Percentiles rank a stretch among this genome's conserved stretches.
phyloP scores from a whole-genome alignment of 2,797 vertebrate genomes.

The Botia kubotai region DNA sequence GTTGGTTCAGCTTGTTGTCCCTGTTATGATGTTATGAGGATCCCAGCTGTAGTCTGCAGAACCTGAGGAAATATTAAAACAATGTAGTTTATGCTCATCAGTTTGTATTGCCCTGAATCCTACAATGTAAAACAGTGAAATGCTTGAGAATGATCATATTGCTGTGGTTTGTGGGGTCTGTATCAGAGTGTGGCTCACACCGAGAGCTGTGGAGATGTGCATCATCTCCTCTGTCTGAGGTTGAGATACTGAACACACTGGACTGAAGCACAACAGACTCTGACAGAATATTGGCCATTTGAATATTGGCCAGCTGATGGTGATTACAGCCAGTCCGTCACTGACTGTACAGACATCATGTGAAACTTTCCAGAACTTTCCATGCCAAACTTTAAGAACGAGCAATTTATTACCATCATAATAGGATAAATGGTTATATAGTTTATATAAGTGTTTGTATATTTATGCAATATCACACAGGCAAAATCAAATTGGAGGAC shows the following conservation, averaged over 20 bases:
- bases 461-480: no score
- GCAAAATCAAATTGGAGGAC: no score
- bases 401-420: no score
- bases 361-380: not conserved
- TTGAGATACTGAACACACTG: slow-evolving; percentile 58
- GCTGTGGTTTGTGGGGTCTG: not conserved
- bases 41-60: slow-evolving; percentile 72
- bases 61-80: slow-evolving; percentile 57
- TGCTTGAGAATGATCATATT: no score
- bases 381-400: no score
- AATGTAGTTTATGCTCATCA: not conserved
- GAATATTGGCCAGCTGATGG: no score
- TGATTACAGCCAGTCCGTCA: slow-evolving; percentile 68
- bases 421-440: no score
- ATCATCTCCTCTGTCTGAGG: not conserved
- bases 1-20: not conserved
- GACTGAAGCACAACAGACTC: slow-evolving; percentile 71
- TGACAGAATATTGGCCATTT: slow-evolving; percentile 67
- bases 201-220: slow-evolving; percentile 53
- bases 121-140: not conserved
- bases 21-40: slow-evolving; percentile 62
- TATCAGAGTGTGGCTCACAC: slow-evolving; percentile 61
- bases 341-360: slow-evolving; percentile 70
- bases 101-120: not conserved
- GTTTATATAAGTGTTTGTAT: no score